These are phyloP conservation scores for Achatina immaculata DNA, from an alignment of 1,140 invertebrate species.

Conservation along the genomic window DNA sequence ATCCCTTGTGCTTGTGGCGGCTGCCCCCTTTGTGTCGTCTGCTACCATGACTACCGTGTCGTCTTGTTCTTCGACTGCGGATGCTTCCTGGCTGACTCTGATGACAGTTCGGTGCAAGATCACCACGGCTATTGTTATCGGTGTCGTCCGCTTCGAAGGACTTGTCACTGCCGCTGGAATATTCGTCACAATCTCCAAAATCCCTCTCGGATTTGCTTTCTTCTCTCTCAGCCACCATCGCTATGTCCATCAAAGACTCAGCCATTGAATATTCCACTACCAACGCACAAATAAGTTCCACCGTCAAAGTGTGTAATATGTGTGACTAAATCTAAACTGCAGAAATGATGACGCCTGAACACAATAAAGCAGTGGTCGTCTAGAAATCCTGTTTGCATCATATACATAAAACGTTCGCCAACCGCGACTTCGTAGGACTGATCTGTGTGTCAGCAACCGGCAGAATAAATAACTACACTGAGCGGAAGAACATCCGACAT, in stretches of 20 bases:
- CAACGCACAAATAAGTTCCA: conserved; percentile 17
- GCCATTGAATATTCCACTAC: conserved; percentile 37
- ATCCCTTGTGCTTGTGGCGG: conserved; percentile 22
- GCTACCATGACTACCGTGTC: conserved; percentile 34
- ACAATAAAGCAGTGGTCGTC: conserved; percentile 21
- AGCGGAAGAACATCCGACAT: not conserved
- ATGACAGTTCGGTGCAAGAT: not conserved
- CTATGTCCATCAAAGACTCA: not conserved
- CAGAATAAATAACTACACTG: too few species aligned
- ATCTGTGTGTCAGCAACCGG: too few species aligned
- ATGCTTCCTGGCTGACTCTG: not conserved
- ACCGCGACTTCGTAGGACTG: not conserved
- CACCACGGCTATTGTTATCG: not conserved
- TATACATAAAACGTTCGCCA: conserved; percentile 1
- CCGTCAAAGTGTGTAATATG: conserved; percentile 31
- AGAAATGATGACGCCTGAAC: conserved; percentile 14
- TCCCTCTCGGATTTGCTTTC: not conserved
- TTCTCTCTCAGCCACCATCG: not conserved
- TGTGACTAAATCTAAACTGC: not conserved
- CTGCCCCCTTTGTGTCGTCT: conserved; percentile 30
- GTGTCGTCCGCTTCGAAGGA: conserved; percentile 19
- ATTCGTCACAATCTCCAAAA: conserved; percentile 24
- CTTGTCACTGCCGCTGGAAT: conserved; percentile 33
- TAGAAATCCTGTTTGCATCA: conserved; percentile 29
- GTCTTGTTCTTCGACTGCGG: not conserved